phyloP scores from a whole-genome alignment of 2,113 vertebrate genomes.

The Chamaetylas fuelleborni region DNA sequence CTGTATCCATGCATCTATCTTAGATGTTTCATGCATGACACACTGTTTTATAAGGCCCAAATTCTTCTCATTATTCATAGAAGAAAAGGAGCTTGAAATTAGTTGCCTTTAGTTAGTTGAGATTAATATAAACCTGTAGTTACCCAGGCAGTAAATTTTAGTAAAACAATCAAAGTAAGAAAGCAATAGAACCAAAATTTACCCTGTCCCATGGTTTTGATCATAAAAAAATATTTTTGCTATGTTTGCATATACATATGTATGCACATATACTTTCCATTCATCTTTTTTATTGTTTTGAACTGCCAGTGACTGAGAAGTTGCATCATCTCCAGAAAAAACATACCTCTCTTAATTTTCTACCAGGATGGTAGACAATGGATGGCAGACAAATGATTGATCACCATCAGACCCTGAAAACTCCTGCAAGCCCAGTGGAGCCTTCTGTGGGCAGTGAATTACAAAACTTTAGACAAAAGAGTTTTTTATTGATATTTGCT shows the following conservation, averaged over 20 bases:
- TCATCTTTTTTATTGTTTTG: neutral
- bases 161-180: neutral
- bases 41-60: neutral
- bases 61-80: neutral
- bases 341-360: neutral
- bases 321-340: neutral
- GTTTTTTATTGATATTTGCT: neutral
- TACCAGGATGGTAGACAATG: neutral
- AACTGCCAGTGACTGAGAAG: neutral
- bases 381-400: neutral
- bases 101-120: neutral
- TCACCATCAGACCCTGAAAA: neutral
- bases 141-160: neutral
- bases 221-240: neutral
- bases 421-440: neutral
- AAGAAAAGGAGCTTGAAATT: neutral
- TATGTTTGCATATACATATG: neutral
- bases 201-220: neutral
- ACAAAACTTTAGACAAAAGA: neutral
- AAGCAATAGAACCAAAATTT: neutral
- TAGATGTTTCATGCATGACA: neutral
- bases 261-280: neutral
- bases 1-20: neutral
- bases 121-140: neutral
- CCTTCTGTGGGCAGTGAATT: neutral